Evolutionary conservation across 2,888 invertebrate species (phyloP).

Genomic region (Drosophila anomalipes): DNA sequence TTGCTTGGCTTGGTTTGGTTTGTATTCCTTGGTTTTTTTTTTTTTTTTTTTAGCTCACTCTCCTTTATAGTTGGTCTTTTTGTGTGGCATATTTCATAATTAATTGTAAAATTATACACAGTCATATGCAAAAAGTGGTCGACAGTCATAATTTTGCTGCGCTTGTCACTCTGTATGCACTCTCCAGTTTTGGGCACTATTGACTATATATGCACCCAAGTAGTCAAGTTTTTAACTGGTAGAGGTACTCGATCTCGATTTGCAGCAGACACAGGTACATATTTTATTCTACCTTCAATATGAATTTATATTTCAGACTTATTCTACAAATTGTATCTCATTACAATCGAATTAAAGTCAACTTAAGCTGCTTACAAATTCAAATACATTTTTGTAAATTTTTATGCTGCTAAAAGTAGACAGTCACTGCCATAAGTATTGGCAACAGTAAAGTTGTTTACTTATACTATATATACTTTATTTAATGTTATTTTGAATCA

Average conservation of each 20-base stretch:
- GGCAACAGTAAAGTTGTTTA: not conserved
- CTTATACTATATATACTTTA: too few species aligned
- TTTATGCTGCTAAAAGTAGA: not conserved
- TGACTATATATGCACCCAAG: not conserved
- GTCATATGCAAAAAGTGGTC: constrained; percentile 72
- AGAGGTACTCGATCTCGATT: not conserved
- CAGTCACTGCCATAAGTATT: not conserved
- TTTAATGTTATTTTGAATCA: not conserved
- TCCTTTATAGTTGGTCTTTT: constrained; percentile 21
- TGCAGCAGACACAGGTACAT: not conserved
- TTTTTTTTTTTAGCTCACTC: constrained; percentile 7
- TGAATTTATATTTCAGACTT: not conserved
- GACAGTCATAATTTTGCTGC: constrained; percentile 65
- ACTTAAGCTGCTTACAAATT: not conserved
- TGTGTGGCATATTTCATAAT: constrained; percentile 74
- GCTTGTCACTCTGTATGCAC: constrained; percentile 61
- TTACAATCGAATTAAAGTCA: not conserved
- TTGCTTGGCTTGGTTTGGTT: constrained; percentile 35
- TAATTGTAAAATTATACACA: constrained; percentile 80
- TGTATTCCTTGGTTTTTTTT: constrained; percentile 1
- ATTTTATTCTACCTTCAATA: not conserved
- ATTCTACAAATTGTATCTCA: not conserved
- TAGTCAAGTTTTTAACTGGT: not conserved
- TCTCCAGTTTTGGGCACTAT: constrained; percentile 12
- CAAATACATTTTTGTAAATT: not conserved